These are phyloP conservation scores for Oreochromis spilurus DNA, from an alignment of 2,113 vertebrate species.

Conservation along the genomic window DNA sequence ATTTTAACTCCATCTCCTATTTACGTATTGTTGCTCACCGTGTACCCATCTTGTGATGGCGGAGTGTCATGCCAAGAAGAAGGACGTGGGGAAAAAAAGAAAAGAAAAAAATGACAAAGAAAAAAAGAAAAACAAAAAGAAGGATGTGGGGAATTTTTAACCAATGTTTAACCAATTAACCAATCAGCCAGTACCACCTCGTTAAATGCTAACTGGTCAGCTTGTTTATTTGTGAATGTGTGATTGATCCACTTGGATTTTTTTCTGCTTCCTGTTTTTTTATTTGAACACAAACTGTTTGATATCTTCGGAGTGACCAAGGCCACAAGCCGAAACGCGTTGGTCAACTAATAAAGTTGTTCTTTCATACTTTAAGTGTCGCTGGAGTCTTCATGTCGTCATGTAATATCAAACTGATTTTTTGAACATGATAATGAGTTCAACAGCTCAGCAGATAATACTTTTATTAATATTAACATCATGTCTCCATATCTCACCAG, in stretches of 20 bases:
- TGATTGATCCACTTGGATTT: neutral
- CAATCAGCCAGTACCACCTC: neutral
- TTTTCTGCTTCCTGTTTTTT: neutral
- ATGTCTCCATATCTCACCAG: neutral
- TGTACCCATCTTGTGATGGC: neutral
- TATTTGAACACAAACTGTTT: neutral
- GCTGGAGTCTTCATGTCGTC: neutral
- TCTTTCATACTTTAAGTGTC: neutral
- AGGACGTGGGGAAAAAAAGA: neutral
- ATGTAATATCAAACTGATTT: neutral
- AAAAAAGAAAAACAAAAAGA: neutral
- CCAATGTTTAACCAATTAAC: neutral
- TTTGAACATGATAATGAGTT: neutral
- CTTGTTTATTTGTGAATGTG: neutral
- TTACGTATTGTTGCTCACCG: neutral
- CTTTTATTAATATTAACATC: neutral
- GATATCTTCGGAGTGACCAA: neutral
- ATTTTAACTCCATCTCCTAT: neutral
- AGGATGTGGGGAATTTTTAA: neutral
- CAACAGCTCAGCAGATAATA: neutral
- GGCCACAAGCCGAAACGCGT: neutral
- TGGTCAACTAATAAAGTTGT: neutral
- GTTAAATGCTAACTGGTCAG: neutral
- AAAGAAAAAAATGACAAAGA: too few relatives aligned
- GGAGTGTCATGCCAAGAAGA: neutral